Percentiles rank a stretch among this genome's conserved stretches.
Conservation (phyloP, 1,140 invertebrate genomes). For the Macrosteles quadrilineatus region DNA sequence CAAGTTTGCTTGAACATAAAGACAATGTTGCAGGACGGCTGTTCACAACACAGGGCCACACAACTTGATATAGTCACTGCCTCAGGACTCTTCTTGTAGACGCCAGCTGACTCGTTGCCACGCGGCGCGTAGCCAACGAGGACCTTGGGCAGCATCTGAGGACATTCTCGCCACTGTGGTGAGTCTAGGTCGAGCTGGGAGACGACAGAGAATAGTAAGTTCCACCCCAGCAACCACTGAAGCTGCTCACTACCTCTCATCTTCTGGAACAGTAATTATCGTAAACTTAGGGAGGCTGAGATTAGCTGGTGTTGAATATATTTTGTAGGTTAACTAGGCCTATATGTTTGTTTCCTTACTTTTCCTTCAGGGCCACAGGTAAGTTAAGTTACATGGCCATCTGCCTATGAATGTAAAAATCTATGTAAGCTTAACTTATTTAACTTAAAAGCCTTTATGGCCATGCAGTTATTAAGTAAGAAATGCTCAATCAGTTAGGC, state of each 20-base stretch:
- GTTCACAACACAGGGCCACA: slow-evolving; percentile 69
- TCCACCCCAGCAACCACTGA: slow-evolving; percentile 6
- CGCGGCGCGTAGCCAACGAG: slow-evolving; percentile 45
- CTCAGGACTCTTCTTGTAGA: slow-evolving; percentile 58
- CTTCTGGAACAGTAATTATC: too few relatives aligned
- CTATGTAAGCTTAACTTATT: too few relatives aligned
- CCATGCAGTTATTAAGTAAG: too few relatives aligned
- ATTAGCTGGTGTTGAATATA: too few relatives aligned
- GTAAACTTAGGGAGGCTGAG: too few relatives aligned
- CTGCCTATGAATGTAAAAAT: too few relatives aligned
- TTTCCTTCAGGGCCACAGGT: too few relatives aligned
- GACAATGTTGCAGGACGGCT: slow-evolving; percentile 71
- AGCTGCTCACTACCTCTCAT: background rate
- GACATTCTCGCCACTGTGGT: slow-evolving; percentile 34
- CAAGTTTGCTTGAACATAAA: slow-evolving; percentile 74
- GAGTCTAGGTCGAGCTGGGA: slow-evolving; percentile 24
- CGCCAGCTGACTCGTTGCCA: slow-evolving; percentile 62
- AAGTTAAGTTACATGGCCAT: too few relatives aligned
- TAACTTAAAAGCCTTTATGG: too few relatives aligned
- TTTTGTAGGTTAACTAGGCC: too few relatives aligned
- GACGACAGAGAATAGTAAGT: background rate
- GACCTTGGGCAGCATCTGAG: slow-evolving; percentile 33
- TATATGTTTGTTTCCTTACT: too few relatives aligned
- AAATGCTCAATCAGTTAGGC: too few relatives aligned
- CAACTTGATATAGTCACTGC: slow-evolving; percentile 63